Evolutionary conservation across 2,797 vertebrate genomes (phyloP), one percentile per base, ranked within the genome.

Genomic region (Rhyacichthys aspro): DNA sequence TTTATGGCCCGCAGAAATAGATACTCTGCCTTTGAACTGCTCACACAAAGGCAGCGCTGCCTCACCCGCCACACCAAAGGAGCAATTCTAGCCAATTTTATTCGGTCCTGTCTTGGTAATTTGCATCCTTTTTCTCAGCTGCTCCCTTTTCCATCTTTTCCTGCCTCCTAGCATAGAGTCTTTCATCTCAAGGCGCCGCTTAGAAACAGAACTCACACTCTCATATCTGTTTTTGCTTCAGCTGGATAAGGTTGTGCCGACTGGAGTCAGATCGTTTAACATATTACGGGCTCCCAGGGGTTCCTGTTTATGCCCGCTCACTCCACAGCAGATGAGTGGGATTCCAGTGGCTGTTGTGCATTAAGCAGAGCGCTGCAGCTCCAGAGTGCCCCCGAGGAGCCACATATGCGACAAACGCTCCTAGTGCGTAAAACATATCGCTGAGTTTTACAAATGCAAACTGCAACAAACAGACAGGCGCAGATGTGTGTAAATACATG

Each of bases 211-310:
- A 63, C 64, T 34, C 54, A n/a, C 47, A 1, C 52, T 64, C 46
- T 72, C 57, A 11, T 53, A 67, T 77, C 74, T 78, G 43, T 48
- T 49, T 59, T 63, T 74, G 72, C 67, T 23, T 66, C 1, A 56
- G 72, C 58, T 58, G 74, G 72, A 76, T 72, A 70, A 68, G 72
- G 74, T 72, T 74, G 72, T 83, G 79, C 65, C 37, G 57, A 55
- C 74, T 41, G 56, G 66, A 85, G 68, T 82, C 73, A 73, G 81
- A 89, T 81, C 80, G 57, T 87, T 91, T 86, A 86, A 72, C 87
- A 81, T 85, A 82, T 89, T 79, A 82, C 60, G 32, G 15, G 58
- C 73, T 88, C 80, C 78, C 78, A 17, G 70, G 83, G 82, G 84
- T 64, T 86, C 72, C 50, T 83, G 75, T 80, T 87, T 83, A 80